Percentiles rank a stretch among this genome's conserved stretches.
Evolutionary conservation across 2,888 invertebrate species (phyloP).

Genomic region (Spilosoma lubricipeda): DNA sequence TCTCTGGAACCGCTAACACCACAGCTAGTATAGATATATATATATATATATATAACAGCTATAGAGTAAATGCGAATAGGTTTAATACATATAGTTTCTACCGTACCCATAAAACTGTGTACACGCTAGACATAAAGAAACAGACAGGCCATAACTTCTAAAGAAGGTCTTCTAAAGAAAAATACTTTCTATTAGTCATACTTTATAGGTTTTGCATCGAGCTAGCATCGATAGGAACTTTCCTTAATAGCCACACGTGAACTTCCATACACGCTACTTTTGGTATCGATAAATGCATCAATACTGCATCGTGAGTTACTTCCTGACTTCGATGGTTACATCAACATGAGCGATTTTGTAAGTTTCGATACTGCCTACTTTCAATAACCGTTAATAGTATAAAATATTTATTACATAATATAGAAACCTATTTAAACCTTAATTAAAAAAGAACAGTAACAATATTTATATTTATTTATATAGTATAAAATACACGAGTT

Average conservation of each 20-base stretch:
- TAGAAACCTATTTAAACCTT: no score
- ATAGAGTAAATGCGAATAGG: not conserved
- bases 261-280: not conserved
- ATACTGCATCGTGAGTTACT: not conserved
- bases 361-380: not conserved
- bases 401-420: no score
- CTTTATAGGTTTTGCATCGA: not conserved
- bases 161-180: not conserved
- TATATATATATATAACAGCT: not conserved
- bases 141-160: not conserved
- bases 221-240: not conserved
- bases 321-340: not conserved
- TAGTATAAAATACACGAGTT: not conserved
- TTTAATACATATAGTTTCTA: not conserved
- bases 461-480: no score
- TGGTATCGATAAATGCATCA: not conserved
- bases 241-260: not conserved
- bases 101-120: not conserved
- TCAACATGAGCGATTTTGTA: not conserved
- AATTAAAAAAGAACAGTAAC: no score
- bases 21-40: not conserved
- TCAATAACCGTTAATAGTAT: not conserved
- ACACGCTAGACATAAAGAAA: not conserved
- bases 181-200: not conserved
- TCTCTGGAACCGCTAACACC: no score